Base-by-base conservation (phyloP, 2,113 vertebrate genomes). In the Myrmecophaga tridactyla region DNA sequence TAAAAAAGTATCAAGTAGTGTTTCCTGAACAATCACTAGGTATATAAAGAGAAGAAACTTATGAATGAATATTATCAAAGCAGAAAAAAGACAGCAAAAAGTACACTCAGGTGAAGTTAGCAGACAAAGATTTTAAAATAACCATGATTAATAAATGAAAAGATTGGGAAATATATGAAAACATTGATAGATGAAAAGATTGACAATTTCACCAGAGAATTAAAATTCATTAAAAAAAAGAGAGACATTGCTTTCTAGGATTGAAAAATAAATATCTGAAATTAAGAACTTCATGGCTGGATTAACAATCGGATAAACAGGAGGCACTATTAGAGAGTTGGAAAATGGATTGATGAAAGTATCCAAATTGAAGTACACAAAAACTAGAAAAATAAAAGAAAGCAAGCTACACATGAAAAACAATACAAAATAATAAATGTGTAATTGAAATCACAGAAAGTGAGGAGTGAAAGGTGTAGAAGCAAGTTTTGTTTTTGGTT, bases 151-250 rank as follows among this genome's bases (percentile, higher is more conserved):
- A n/a, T n/a, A 69, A 23, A 72, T 31, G 6, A 67, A 76, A 90
- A 72, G 6, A 23, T 34, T 70, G 51, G 31, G 13, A 41, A n/a
- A 15, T 82, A 3, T 43, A 75, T 41, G 36, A 82, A 87, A 53
- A 53, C 51, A 14, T 53, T 53, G 51, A 60, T 48, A 76, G n/a
- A 72, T 25, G 6, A 58, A 76, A 90, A 77, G 6, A 23, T 39
- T 62, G 11, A 83, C 51, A 88, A 58, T 21, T 94, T 88, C n/a
- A n/a, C n/a, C n/a, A n/a, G n/a, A n/a, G n/a, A n/a, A n/a, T n/a
- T n/a, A n/a, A n/a, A n/a, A n/a, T 53, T 94, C 72, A 46, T 48
- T n/a, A n/a, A n/a, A n/a, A n/a, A 39, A 62, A 96, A 83, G 41
- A 23, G 23, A 60, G 51, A n/a, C n/a, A n/a, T n/a, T n/a, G n/a